Evolutionary conservation across 1,140 invertebrate genomes (phyloP), one percentile per base, ranked within the genome.

Genomic region (Tribolium madens): DNA sequence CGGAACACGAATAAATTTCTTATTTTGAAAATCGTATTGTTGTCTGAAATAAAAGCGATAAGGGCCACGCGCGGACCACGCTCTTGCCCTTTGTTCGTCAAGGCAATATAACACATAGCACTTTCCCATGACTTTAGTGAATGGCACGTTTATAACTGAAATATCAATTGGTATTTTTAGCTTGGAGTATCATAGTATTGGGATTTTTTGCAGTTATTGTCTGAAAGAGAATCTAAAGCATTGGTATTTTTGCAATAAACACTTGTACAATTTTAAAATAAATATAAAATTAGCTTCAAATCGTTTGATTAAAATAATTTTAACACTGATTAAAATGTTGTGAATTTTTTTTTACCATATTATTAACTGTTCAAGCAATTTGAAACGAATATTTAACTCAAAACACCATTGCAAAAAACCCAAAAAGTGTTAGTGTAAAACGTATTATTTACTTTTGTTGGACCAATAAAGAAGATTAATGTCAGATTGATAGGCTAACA

Each of bases 381-480:
- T n/a, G n/a, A n/a, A n/a, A n/a, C n/a, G n/a, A n/a, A n/a, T n/a
- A n/a, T n/a, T n/a, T n/a, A n/a, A n/a, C n/a, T n/a, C n/a, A n/a
- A n/a, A n/a, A n/a, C n/a, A n/a, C 21, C 1, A 10, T 17, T 70
- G 68, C 31, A 76, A 72, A 57, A 78, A 71, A 31, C 18, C 1
- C 3, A 64, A 78, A 81, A 3, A 17, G 15, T 1, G n/a, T n/a
- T n/a, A n/a, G n/a, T n/a, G n/a, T n/a, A n/a, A n/a, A n/a, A n/a
- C n/a, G n/a, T 17, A 17, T 48, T 78, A 78, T 46, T 85, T 87
- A 88, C 93, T 89, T 88, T 95, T 92, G 18, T 93, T 88, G 53
- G 90, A 92, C 92, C 93, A 95, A 85, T 93, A 96, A 0, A 96
- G 82, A 47, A 92, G 84, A 84, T 95, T 95, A 4, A 95, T 82